Conservation (phyloP, 2,113 vertebrate species). For the Ailuropoda melanoleuca region DNA sequence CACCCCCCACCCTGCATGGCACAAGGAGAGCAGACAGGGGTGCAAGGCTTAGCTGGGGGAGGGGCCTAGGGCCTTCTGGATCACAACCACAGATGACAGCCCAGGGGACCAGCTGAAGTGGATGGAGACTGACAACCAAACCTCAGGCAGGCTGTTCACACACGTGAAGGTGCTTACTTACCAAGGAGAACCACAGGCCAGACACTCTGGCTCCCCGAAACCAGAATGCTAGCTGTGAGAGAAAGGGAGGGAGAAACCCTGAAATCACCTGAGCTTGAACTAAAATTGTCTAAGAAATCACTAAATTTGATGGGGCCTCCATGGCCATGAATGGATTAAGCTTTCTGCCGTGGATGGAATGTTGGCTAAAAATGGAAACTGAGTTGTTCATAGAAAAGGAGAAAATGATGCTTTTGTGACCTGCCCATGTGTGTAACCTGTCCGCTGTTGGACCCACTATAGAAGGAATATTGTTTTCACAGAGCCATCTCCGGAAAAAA, state of each 20-base stretch:
- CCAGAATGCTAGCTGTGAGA: not conserved
- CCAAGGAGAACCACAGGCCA: not conserved
- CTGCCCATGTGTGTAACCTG: not conserved
- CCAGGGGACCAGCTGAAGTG: not conserved
- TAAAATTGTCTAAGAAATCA: not conserved
- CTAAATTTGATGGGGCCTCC: not conserved
- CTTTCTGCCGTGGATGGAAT: not conserved
- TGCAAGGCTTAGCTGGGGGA: not conserved
- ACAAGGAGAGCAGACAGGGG: not conserved
- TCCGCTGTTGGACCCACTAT: not conserved
- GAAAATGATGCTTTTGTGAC: not conserved
- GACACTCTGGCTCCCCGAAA: not conserved
- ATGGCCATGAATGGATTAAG: not conserved
- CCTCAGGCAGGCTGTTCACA: fast-evolving
- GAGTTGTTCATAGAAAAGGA: not conserved
- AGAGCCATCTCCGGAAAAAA: not conserved
- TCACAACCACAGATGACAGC: too few species aligned
- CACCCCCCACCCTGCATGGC: not conserved
- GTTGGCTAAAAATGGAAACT: not conserved
- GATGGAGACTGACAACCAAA: not conserved
- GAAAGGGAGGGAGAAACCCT: not conserved
- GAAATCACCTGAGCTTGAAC: not conserved
- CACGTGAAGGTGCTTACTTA: not conserved
- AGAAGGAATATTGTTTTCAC: not conserved
- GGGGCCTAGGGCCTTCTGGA: not conserved